phyloP scores from a whole-genome alignment of 2,888 invertebrate genomes.

The Synergus umbraculus region DNA sequence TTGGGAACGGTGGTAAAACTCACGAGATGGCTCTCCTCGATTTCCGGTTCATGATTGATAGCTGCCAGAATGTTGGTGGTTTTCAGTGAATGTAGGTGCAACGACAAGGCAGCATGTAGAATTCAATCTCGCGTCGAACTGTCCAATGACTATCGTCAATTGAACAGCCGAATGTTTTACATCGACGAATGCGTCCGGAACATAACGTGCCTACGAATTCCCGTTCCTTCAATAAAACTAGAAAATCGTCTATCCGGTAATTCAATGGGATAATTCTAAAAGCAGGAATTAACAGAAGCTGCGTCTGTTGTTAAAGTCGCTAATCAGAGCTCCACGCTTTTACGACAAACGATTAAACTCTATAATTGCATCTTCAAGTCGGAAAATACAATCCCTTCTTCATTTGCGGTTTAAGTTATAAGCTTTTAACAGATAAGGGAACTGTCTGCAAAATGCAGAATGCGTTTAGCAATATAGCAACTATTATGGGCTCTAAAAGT shows the following conservation, averaged over 20 bases:
- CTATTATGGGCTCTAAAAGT: background rate
- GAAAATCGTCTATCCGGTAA: background rate
- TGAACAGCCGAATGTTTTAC: slow-evolving; percentile 41
- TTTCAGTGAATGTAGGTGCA: slow-evolving; percentile 50
- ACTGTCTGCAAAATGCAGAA: slow-evolving; percentile 7
- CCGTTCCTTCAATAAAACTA: background rate
- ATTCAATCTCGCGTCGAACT: slow-evolving; percentile 49
- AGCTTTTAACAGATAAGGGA: background rate
- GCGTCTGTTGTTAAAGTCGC: slow-evolving; percentile 10
- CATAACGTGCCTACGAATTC: slow-evolving; percentile 6
- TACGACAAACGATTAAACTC: slow-evolving; percentile 29
- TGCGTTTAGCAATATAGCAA: background rate
- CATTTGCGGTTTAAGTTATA: background rate
- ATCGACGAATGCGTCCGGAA: slow-evolving; percentile 13
- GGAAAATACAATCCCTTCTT: background rate
- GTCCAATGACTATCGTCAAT: slow-evolving; percentile 34
- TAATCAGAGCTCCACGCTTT: slow-evolving; percentile 27
- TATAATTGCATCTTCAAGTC: slow-evolving; percentile 17
- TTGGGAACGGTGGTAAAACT: slow-evolving; percentile 46
- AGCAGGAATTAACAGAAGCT: slow-evolving; percentile 13
- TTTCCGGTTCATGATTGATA: slow-evolving; percentile 54
- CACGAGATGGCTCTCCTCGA: slow-evolving; percentile 51
- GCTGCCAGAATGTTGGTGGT: slow-evolving; percentile 50
- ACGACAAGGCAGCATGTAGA: slow-evolving; percentile 52
- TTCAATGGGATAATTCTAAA: slow-evolving; percentile 2